These are phyloP conservation scores for Lymantria dispar DNA, from an alignment of 2,888 invertebrate species.

Conservation along the genomic window DNA sequence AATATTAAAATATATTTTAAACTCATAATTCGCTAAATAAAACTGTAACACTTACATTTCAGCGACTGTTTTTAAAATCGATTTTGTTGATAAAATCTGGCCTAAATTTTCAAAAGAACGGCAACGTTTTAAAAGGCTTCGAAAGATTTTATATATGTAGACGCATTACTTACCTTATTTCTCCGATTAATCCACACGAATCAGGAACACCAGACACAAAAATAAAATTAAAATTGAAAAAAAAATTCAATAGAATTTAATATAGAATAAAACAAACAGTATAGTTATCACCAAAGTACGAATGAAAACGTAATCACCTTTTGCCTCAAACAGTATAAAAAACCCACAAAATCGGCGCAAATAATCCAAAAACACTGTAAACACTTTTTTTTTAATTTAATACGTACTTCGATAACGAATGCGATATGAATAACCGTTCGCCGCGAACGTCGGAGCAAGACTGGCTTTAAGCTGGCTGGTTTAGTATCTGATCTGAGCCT, in stretches of 20 bases:
- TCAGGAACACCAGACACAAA: neutral
- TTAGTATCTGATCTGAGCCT: slow-evolving; percentile 22
- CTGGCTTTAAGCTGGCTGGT: slow-evolving; percentile 24
- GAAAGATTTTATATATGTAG: neutral
- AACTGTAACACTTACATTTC: too few species aligned
- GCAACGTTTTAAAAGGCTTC: neutral
- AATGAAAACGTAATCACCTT: neutral
- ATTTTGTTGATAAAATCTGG: too few species aligned
- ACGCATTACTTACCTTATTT: neutral
- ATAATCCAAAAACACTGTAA: slow-evolving; percentile 9
- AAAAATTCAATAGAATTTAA: slow-evolving; percentile 9
- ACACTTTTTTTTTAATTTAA: slow-evolving; percentile 13
- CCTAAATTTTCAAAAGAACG: too few species aligned
- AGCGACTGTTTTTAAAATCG: too few species aligned
- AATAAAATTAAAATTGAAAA: slow-evolving; percentile 1
- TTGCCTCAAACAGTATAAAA: neutral
- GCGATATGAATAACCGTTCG: slow-evolving; percentile 14
- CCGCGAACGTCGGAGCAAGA: slow-evolving; percentile 17
- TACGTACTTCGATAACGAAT: slow-evolving; percentile 20
- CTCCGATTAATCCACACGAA: neutral
- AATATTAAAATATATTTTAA: too few species aligned
- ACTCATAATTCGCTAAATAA: too few species aligned
- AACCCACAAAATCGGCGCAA: slow-evolving; percentile 5
- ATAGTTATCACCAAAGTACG: slow-evolving; percentile 10
- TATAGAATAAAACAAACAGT: slow-evolving; percentile 23